Evolutionary conservation across 2,888 invertebrate species (phyloP).

Genomic region (Melitaea athalia): DNA sequence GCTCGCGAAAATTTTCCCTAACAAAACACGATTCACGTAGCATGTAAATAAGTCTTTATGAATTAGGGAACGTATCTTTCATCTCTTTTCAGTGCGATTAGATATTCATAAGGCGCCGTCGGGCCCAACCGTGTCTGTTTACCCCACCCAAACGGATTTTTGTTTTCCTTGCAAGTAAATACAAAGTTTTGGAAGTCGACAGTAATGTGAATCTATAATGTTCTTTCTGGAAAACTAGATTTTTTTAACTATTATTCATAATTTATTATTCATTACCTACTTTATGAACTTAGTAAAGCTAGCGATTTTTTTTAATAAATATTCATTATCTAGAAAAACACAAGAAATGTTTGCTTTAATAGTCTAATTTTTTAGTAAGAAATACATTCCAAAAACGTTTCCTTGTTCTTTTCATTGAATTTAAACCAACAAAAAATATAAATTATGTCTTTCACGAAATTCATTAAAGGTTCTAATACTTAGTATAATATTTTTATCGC

Average conservation of each 20-base stretch:
- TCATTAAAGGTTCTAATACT: too few species aligned
- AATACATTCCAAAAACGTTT: too few species aligned
- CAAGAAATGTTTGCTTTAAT: too few species aligned
- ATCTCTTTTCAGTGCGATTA: constrained; percentile 68
- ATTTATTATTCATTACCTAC: too few species aligned
- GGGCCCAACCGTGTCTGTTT: constrained; percentile 49
- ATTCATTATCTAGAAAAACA: too few species aligned
- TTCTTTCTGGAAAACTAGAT: not conserved
- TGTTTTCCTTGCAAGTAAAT: constrained; percentile 64
- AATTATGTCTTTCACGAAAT: too few species aligned
- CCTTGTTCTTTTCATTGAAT: too few species aligned
- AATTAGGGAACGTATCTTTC: constrained; percentile 71
- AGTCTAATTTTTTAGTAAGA: too few species aligned
- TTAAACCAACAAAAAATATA: too few species aligned
- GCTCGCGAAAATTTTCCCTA: constrained; percentile 40
- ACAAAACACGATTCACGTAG: constrained; percentile 53
- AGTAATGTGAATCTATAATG: constrained; percentile 67
- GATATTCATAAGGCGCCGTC: constrained; percentile 70
- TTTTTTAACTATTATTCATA: not conserved
- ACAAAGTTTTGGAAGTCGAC: constrained; percentile 58
- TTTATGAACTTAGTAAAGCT: too few species aligned
- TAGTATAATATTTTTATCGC: too few species aligned
- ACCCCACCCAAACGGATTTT: constrained; percentile 51
- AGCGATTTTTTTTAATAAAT: too few species aligned
- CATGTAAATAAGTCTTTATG: constrained; percentile 67